These are phyloP conservation scores for Theristicus caerulescens DNA, from an alignment of 2,113 vertebrate species.

Conservation along the genomic window DNA sequence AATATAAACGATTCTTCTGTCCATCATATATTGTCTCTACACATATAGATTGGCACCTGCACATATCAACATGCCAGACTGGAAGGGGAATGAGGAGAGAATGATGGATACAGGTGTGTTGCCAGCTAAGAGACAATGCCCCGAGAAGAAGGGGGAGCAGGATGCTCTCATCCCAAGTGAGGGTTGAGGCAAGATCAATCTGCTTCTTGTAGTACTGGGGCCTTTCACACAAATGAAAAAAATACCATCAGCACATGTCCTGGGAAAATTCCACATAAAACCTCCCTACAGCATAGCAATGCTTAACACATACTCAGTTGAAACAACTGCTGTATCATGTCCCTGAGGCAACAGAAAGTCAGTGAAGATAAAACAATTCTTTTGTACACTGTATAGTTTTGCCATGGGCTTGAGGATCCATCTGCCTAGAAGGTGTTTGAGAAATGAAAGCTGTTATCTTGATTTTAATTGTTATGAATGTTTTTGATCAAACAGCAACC, in stretches of 20 bases:
- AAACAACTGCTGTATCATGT: not conserved
- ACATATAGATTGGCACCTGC: not conserved
- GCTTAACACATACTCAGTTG: not conserved
- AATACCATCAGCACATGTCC: not conserved
- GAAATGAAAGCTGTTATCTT: not conserved
- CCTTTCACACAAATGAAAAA: not conserved
- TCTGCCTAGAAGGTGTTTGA: not conserved
- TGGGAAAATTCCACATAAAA: not conserved
- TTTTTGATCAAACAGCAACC: not conserved
- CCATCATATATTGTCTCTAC: not conserved
- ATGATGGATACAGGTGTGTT: not conserved
- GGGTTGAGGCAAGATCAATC: not conserved
- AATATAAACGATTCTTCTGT: not conserved
- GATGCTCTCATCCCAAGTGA: not conserved
- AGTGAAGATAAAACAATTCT: constrained; percentile 12
- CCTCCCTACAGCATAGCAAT: not conserved
- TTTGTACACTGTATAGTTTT: not conserved
- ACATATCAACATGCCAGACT: not conserved
- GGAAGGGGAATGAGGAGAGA: not conserved
- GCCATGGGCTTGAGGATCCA: not conserved
- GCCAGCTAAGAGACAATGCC: not conserved
- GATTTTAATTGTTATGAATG: not conserved
- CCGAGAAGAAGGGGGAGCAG: not conserved
- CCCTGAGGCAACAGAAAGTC: not conserved
- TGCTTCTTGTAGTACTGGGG: not conserved